Base-by-base conservation (phyloP, 1,140 invertebrate genomes). In the Brachionus rotundiformis region DNA sequence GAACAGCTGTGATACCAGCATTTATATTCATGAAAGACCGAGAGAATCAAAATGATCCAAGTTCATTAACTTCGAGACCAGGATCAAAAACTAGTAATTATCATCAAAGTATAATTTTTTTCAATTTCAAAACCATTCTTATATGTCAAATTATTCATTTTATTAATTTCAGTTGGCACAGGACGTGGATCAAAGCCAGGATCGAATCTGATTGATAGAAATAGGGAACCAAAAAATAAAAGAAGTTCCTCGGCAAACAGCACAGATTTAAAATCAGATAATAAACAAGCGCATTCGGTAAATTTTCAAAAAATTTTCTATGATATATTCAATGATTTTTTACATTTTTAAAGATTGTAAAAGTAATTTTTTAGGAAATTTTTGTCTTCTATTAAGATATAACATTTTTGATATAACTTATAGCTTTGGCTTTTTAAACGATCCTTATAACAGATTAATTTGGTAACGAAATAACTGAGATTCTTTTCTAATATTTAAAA, bases 1-100 rank as follows among this genome's bases (percentile, higher is more conserved):
- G 87, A 63, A 86, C 86, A 68, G 85, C 85, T 39, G 86, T 88
- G 33, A 84, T 88, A 31, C 86, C 87, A 19, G 84, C 87, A 3
- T 85, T 84, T 83, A 84, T 85, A 27, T 88, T 88, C 82, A 85
- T 84, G 19, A 87, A 86, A 76, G 85, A 87, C 81, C 8, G 54
- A 16, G 36, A 44, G 2, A 44, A 1, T 19, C 47, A 54, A 44
- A 73, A 73, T 73, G 33, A 41, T 44, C 27, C 49, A 13, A 31
- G 13, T 29, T 16, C 16, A 16, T 4, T 13, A 1, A 36, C 23
- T 13, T 36, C 39, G 6, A 65, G 25, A 27, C 77, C 59, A 10
- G 71, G 59, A 47, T 76, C 77, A 10, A 82, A 68, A 63, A 76
- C 82, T 13, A 27, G 49, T 54, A 33, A 80, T 19, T 19, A 54